phyloP scores from a whole-genome alignment of 1,140 invertebrate species.

The Nephotettix cincticeps region DNA sequence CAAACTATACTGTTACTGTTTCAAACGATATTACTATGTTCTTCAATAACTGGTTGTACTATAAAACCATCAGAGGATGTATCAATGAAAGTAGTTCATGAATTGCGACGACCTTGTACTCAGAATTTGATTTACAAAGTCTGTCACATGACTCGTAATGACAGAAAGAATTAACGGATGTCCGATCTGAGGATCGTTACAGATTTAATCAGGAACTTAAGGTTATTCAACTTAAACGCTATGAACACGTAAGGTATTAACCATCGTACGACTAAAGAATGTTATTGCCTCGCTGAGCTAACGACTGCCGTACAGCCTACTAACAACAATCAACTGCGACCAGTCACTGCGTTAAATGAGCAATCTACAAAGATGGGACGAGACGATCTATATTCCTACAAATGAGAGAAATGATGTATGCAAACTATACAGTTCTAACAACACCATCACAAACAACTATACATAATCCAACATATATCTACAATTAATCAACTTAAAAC shows the following conservation, averaged over 20 bases:
- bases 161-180: background rate
- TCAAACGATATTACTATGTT: too few species aligned
- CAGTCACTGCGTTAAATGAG: too few species aligned
- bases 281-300: constrained; percentile 17
- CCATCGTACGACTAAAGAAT: constrained; percentile 11
- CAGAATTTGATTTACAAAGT: constrained; percentile 1
- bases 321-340: too few species aligned
- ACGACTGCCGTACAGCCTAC: background rate
- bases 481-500: background rate
- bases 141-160: background rate
- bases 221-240: constrained; percentile 17
- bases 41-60: too few species aligned
- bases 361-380: too few species aligned
- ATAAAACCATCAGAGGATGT: too few species aligned
- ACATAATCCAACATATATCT: background rate
- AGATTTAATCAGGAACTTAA: constrained; percentile 5
- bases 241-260: constrained; percentile 7
- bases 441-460: background rate
- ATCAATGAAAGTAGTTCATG: too few species aligned
- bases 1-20: too few species aligned
- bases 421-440: constrained; percentile 5
- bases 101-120: background rate
- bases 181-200: background rate
- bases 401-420: background rate
- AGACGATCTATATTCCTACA: background rate